Base-by-base conservation (phyloP, 2,888 invertebrate genomes). In the Quadroppia sp. region DNA sequence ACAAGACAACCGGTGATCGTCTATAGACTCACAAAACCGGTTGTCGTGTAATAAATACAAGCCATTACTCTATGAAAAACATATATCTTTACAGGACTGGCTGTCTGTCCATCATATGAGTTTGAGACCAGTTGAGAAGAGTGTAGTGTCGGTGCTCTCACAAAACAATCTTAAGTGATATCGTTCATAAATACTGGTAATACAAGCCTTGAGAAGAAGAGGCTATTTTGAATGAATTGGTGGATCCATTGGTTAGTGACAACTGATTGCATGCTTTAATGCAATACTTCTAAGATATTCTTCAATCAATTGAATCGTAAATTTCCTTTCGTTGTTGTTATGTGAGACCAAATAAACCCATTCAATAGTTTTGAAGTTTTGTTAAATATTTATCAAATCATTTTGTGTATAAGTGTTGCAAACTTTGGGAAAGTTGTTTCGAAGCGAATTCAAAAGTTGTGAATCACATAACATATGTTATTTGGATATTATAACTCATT, bases 1-100 rank as follows among this genome's bases (percentile, higher is more conserved):
- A n/a, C n/a, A 9, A 36, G 4, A 36, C 28, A 59, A 59, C 59
- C 30, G 28, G 59, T 59, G 59, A 17, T 17, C 28, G 59, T 6
- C 28, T 59, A 20, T 50, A 59, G 23, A 59, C 59, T 59, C 25
- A 59, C 36, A 64, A 64, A 64, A 64, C 64, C 64, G 64, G 64
- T 64, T 64, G 64, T 64, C 11, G 4, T 50, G 13, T 50, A 50
- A 50, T 59, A 23, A 59, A 59, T 59, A 30, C 28, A 59, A 59
- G 28, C 9, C 20, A 59, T 59, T 28, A 59, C 59, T 25, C 1
- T 59, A n/a, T 17, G 36, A 20, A 2, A n/a, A 23, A 30, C n/a
- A 23, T 59, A 59, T 59, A 59, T 25, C 59, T 15, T 28, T 59
- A 25, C 59, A 28, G 23, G 28, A 64, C 64, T 64, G 15, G 23